These are phyloP conservation scores for Blastobasis adustella DNA, from an alignment of 2,888 invertebrate species.

Conservation along the genomic window DNA sequence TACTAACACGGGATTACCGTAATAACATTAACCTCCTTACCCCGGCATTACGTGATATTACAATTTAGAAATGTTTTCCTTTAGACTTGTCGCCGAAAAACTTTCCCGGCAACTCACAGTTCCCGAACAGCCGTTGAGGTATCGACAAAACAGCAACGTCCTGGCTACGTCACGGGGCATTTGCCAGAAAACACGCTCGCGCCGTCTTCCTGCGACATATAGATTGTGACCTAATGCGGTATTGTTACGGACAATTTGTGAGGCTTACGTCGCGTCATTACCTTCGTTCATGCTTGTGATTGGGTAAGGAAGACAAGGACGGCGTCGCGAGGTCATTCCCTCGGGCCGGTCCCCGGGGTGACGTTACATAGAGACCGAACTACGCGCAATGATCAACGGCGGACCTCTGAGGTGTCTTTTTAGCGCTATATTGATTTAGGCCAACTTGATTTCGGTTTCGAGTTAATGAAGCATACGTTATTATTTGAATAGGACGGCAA, in stretches of 20 bases:
- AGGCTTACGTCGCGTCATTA: constrained; percentile 37
- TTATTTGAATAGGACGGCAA: no score
- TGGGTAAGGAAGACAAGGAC: constrained; percentile 42
- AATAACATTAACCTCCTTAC: no score
- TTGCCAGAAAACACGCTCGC: constrained; percentile 32
- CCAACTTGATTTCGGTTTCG: constrained; percentile 3
- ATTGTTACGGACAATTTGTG: constrained; percentile 55
- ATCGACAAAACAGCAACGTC: background rate
- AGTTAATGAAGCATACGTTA: no score
- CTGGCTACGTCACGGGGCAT: constrained; percentile 33
- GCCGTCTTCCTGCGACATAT: constrained; percentile 33
- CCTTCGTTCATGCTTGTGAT: constrained; percentile 41
- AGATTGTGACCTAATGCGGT: constrained; percentile 53
- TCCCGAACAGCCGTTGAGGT: no score
- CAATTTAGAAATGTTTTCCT: no score
- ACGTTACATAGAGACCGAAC: constrained; percentile 61
- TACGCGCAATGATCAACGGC: constrained; percentile 59
- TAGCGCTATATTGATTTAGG: constrained; percentile 50
- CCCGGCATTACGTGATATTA: no score
- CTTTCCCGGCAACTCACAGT: no score
- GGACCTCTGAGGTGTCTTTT: constrained; percentile 56
- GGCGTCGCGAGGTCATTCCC: constrained; percentile 40
- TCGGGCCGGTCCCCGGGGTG: constrained; percentile 49
- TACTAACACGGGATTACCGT: no score
- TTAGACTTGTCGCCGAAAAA: no score